A percentile compares a stretch with the other conserved stretches of the same genome.
phyloP scores from a whole-genome alignment of 2,797 vertebrate species.

The Varecia variegata region DNA sequence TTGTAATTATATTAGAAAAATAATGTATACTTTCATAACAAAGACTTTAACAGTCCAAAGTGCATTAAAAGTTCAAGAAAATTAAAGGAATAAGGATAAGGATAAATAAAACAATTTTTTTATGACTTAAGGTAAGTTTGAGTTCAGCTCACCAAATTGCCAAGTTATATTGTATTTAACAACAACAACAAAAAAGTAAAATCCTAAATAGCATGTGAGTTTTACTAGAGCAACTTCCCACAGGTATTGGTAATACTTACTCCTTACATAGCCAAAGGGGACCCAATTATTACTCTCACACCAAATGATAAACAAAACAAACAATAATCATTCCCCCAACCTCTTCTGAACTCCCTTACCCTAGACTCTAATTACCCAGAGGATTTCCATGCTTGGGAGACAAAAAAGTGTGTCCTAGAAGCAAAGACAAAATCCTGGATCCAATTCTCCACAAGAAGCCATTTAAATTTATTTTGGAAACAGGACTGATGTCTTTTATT shows the following conservation, averaged over 20 bases:
- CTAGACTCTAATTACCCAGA: conserved; percentile 52
- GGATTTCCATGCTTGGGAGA: conserved; percentile 28
- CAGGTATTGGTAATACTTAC: not conserved
- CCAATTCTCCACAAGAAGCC: not conserved
- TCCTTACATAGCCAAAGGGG: conserved; percentile 40
- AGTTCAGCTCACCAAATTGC: not conserved
- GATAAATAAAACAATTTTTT: not conserved
- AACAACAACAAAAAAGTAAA: not conserved
- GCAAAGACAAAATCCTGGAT: not conserved
- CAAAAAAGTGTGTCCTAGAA: not conserved
- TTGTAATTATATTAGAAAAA: not conserved
- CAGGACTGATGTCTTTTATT: not conserved
- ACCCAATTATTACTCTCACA: conserved; percentile 68
- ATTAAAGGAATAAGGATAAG: not conserved
- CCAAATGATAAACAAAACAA: conserved; percentile 66
- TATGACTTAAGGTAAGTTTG: not conserved
- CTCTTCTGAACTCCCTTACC: conserved; percentile 39
- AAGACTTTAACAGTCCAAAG: not conserved
- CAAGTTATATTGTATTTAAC: not conserved
- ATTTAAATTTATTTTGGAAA: not conserved
- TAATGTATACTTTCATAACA: not conserved
- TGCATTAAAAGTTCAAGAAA: not conserved
- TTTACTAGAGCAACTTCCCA: conserved; percentile 60
- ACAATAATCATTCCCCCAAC: not conserved
- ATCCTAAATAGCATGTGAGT: conserved; percentile 51